These are phyloP conservation scores for Rhogogaster chlorosoma DNA, from an alignment of 2,888 invertebrate species.

Conservation along the genomic window DNA sequence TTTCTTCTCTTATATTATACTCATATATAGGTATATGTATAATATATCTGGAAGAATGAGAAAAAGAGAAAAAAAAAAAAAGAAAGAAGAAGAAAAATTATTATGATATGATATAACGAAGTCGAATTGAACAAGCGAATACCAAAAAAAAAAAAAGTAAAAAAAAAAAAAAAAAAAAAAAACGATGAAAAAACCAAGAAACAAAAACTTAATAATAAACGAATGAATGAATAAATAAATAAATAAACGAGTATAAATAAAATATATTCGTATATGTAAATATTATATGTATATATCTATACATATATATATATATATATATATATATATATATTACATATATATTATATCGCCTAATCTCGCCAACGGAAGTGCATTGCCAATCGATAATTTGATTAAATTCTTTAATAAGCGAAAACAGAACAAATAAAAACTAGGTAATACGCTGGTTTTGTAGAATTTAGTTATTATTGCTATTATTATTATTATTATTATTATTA, in stretches of 20 bases:
- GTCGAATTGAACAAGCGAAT: constrained; percentile 24
- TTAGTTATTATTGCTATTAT: not conserved
- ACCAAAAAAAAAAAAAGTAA: constrained; percentile 3
- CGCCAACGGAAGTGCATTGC: constrained; percentile 22
- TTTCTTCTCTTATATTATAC: not conserved
- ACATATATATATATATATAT: not conserved
- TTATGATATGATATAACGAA: not conserved
- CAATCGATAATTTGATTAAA: not conserved
- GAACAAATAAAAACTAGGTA: not conserved
- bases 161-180: not conserved
- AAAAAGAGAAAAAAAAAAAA: not conserved
- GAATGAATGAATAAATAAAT: not conserved
- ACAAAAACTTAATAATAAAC: not conserved
- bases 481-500: not conserved
- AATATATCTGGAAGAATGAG: not conserved
- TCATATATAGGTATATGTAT: not conserved
- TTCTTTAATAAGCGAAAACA: not conserved
- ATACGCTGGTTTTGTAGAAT: not conserved
- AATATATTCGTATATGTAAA: not conserved
- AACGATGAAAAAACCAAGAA: too few species aligned
- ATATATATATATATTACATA: not conserved
- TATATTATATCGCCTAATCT: constrained; percentile 12
- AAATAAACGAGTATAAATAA: not conserved
- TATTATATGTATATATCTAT: not conserved
- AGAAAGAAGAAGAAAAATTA: too few species aligned